These are phyloP conservation scores for Ceratosolen solmsi DNA, from an alignment of 1,140 invertebrate species.

Conservation along the genomic window DNA sequence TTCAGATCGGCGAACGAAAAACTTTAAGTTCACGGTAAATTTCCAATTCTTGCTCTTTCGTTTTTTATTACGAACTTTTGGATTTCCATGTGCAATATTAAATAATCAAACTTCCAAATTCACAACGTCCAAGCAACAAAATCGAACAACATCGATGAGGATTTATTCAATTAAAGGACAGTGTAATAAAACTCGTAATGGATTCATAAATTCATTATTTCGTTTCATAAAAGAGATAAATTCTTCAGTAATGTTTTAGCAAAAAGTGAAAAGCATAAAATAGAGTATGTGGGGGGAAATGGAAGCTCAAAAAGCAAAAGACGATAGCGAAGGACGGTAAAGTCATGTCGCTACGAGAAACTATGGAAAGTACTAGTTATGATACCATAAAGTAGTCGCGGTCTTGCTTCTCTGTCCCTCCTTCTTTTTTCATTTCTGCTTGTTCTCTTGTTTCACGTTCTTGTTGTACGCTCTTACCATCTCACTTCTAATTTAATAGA, in stretches of 20 bases:
- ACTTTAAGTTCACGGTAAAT: too few species aligned
- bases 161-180: too few species aligned
- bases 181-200: background rate
- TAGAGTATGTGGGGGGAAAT: too few species aligned
- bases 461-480: background rate
- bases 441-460: background rate
- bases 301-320: too few species aligned
- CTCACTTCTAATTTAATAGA: constrained; percentile 70
- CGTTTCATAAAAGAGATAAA: background rate
- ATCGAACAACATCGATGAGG: too few species aligned
- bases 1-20: background rate
- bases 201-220: background rate
- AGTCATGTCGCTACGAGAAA: background rate
- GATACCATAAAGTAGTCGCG: background rate
- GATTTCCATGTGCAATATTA: too few species aligned
- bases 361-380: background rate
- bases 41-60: too few species aligned
- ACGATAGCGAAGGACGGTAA: background rate
- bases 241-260: background rate
- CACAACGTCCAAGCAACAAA: too few species aligned
- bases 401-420: background rate
- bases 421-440: background rate
- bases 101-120: too few species aligned
- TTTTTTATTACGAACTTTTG: too few species aligned
- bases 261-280: background rate